Evolutionary conservation across 2,113 vertebrate genomes (phyloP), one percentile per base, ranked within the genome.

Genomic region (Chionodraco myersi): DNA sequence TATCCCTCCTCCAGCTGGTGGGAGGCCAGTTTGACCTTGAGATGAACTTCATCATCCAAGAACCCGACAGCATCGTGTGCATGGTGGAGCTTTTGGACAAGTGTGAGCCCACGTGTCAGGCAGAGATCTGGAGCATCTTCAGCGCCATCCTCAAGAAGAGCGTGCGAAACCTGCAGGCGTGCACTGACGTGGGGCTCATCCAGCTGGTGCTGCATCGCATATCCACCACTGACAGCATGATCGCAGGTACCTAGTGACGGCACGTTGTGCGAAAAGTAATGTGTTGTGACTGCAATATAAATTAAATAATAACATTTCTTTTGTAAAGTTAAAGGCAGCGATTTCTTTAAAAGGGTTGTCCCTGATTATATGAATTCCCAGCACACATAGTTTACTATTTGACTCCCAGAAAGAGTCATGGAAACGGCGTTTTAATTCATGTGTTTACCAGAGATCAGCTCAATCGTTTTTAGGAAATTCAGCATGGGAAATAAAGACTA

Each of bases 41-140:
- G 92, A 97, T 98, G 96, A 99, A 99, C 95, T 99, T 99, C 79
- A 98, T 99, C 90, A 99, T 99, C 88, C 97, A 99, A 94, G 98
- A 99, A 89, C 93, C 90, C 0, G 97, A 99, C 77, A 97, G 97
- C 92, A 96, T 99, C 15, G 91, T 92, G 61, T 99, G 97, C 89
- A 99, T 99, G 98, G 96, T 98, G 64, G 96, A 97, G 78, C 93
- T 99, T 30, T 62, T 99, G 91, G 97, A 99, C 85, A 96, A 96
- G 79, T 99, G 98, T 82, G 96, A 99, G 14, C 41, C 92, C 62
- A 98, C 96, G 18, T 99, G 98, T 91, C 98, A 99, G 92, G 98
- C 98, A 0, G 98, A 99, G 91, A 94, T 99, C 53, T 99, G 97
- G 97, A 98, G 97, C 94, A 97, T 99, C 92, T 99, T 99, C 87